These are phyloP conservation scores for Pristiophorus japonicus DNA, from an alignment of 2,113 vertebrate species.

Conservation along the genomic window DNA sequence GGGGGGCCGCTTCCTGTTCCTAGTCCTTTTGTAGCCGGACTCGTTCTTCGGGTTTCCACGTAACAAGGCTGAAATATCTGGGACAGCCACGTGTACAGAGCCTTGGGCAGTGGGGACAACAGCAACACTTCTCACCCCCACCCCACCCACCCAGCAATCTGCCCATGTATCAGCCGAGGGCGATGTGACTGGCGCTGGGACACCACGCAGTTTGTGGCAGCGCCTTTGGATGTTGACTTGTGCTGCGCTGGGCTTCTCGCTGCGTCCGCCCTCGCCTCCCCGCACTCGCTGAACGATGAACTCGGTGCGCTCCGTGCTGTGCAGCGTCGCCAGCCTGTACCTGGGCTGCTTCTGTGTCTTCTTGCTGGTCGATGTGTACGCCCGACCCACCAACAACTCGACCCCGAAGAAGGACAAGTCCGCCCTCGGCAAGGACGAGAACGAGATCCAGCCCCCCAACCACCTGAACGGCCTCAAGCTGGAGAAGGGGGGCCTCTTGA, in stretches of 20 bases:
- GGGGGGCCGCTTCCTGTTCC: neutral
- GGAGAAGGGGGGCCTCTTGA: constrained; percentile 89
- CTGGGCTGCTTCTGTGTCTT: constrained; percentile 59
- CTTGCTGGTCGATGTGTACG: constrained; percentile 56
- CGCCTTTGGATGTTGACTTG: no score
- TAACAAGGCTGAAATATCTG: neutral
- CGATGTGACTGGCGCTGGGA: neutral
- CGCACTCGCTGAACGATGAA: constrained; percentile 50
- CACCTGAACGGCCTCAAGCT: constrained; percentile 87
- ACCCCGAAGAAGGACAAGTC: constrained; percentile 60
- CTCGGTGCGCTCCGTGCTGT: constrained; percentile 49
- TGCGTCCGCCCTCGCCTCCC: neutral
- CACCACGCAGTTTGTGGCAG: neutral
- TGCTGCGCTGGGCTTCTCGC: neutral
- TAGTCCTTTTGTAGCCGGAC: neutral
- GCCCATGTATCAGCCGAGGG: neutral
- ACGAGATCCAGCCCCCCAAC: constrained; percentile 82
- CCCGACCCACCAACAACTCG: constrained; percentile 81
- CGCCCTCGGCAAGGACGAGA: constrained; percentile 66
- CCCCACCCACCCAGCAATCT: neutral
- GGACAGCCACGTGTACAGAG: neutral
- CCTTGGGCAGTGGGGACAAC: neutral
- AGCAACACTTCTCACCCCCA: neutral
- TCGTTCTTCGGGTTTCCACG: neutral
- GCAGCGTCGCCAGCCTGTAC: constrained; percentile 51